Base-by-base conservation (phyloP, 2,797 vertebrate genomes). In the Poecile montanus region DNA sequence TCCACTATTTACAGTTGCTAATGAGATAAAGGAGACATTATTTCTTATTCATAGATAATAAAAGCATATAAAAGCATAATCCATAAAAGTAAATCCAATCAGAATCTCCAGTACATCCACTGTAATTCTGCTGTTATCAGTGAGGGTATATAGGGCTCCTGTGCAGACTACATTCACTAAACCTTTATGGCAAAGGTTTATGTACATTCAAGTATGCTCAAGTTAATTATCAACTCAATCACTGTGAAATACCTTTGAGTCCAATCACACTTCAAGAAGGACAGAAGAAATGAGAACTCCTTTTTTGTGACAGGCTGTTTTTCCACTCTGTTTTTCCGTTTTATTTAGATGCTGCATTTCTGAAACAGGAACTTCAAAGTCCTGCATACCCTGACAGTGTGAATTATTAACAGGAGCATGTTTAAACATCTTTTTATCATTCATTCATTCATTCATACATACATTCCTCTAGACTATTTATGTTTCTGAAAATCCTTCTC, bases 321-420 rank as follows among this genome's bases (percentile, higher is more conserved):
- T 85, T 63, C 71, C 45, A 81, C 42, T 51, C 48, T 2, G 1
- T 38, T 76, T 76, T 92, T 60, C 73, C 66, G 44, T 80, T 77
- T 84, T 67, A 90, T 79, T 82, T 77, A 83, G 72, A 85, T 29
- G 40, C 32, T 38, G 26, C 16, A 76, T 93, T 91, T 77, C 70
- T 88, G 45, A 63, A 95, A 51, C 27, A 82, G 75, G 47, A 83
- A 71, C 73, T 86, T 90, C 83, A 83, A 93, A 95, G 83, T 36
- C 62, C 48, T 56, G 56, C 5, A 0, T 53, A 85, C 83, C 79
- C 65, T 48, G 61, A 77, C 89, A 93, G n/a, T 2, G 34, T 96
- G 57, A 88, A 93, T 91, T 95, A 89, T 89, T 94, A 88, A 93
- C 70, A 88, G 58, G 61, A 80, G 67, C 50, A 61, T 45, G 32